Evolutionary conservation across 2,888 invertebrate species (phyloP).

Genomic region (Scaptomyza caliginosa): DNA sequence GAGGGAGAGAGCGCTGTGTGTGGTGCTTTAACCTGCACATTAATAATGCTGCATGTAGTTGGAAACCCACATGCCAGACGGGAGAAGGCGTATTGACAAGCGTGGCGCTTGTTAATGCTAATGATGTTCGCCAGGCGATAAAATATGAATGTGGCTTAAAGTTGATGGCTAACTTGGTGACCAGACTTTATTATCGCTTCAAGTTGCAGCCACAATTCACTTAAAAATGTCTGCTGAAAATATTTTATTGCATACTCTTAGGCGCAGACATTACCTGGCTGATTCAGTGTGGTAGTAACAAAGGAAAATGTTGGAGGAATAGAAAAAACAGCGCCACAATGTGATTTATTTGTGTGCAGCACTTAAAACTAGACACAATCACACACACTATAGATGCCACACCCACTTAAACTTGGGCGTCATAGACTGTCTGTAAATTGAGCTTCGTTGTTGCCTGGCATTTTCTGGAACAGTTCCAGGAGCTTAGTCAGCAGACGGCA

Average conservation of each 20-base stretch:
- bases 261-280: constrained; percentile 61
- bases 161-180: constrained; percentile 50
- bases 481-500: constrained; percentile 56
- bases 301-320: constrained; percentile 1
- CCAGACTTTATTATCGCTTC: constrained; percentile 19
- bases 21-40: constrained; percentile 49
- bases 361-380: constrained; percentile 74
- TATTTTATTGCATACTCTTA: constrained; percentile 64
- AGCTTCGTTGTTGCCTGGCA: constrained; percentile 46
- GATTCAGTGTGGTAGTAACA: background rate
- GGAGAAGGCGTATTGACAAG: constrained; percentile 60
- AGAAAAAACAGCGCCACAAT: constrained; percentile 44
- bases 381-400: constrained; percentile 60
- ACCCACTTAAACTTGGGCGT: constrained; percentile 39
- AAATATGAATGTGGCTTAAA: constrained; percentile 37
- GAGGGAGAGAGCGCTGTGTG: constrained; percentile 13
- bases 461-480: constrained; percentile 49
- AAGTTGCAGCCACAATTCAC: constrained; percentile 46
- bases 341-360: constrained; percentile 72
- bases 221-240: constrained; percentile 49
- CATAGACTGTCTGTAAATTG: constrained; percentile 42
- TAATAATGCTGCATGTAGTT: constrained; percentile 49
- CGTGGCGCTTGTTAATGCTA: constrained; percentile 63
- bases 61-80: constrained; percentile 11
- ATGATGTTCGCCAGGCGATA: constrained; percentile 50